These are phyloP conservation scores for Drosophila pseudoobscura DNA, from an alignment of 1,140 invertebrate genomes.

Conservation along the genomic window DNA sequence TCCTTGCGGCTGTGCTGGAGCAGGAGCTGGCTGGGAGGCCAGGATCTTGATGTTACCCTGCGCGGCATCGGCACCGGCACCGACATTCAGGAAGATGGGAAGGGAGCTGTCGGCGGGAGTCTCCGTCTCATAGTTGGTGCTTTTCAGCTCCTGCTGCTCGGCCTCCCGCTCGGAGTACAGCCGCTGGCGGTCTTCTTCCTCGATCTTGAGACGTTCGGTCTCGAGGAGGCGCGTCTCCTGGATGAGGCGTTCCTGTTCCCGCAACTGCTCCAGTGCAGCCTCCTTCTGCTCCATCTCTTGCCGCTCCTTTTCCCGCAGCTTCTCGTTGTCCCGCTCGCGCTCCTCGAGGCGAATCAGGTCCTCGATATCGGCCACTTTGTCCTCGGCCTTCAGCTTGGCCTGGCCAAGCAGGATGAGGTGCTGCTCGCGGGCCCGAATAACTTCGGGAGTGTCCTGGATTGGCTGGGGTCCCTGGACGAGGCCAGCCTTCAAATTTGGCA, in stretches of 20 bases:
- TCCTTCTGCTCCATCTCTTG: slow-evolving; percentile 53
- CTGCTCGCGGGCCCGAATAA: slow-evolving; percentile 45
- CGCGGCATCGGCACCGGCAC: slow-evolving; percentile 2
- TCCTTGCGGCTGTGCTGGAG: slow-evolving; percentile 16
- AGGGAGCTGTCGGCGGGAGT: slow-evolving; percentile 8
- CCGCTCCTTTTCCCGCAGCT: slow-evolving; percentile 45
- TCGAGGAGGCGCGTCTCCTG: slow-evolving; percentile 55
- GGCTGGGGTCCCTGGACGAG: slow-evolving; percentile 14
- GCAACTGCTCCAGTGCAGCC: slow-evolving; percentile 42
- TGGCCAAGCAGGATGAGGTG: slow-evolving; percentile 57
- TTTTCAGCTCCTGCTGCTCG: slow-evolving; percentile 39
- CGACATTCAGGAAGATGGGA: slow-evolving; percentile 3
- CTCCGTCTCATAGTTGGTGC: slow-evolving; percentile 11
- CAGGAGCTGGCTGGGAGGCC: slow-evolving; percentile 13
- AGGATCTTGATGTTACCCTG: slow-evolving; percentile 27
- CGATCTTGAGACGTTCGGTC: slow-evolving; percentile 49
- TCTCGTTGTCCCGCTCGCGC: slow-evolving; percentile 52
- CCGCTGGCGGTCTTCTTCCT: slow-evolving; percentile 54
- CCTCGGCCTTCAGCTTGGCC: slow-evolving; percentile 45
- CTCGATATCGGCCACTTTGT: slow-evolving; percentile 55
- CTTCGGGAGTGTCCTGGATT: slow-evolving; percentile 49
- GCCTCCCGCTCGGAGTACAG: slow-evolving; percentile 44
- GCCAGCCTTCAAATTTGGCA: slow-evolving; percentile 32
- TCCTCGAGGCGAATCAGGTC: slow-evolving; percentile 54
- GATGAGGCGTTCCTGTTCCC: slow-evolving; percentile 47